Base-by-base conservation (phyloP, 2,113 vertebrate genomes). In the Emydura subglobosa region DNA sequence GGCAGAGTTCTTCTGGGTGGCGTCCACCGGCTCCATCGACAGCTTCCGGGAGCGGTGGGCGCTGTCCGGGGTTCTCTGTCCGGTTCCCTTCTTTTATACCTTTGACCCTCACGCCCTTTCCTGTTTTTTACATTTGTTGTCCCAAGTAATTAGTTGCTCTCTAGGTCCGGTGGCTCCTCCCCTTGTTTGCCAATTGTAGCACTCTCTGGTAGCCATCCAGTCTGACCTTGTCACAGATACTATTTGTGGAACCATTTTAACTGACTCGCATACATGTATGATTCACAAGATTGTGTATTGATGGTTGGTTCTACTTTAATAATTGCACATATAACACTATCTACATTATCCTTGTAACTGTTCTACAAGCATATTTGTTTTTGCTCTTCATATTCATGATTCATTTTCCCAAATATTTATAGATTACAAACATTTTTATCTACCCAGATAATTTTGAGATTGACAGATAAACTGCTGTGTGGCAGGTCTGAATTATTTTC, bases 391-490 rank as follows among this genome's bases (percentile, higher is more conserved):
- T 51, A 61, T 68, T 57, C 68, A 59, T 61, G 31, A 21, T 21
- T 51, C 78, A 83, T 39, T 44, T 82, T 57, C 25, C 80, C 95
- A 27, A 0, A 21, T 93, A 78, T 50, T 93, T 92, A 85, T 95
- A 84, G 94, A 83, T 1, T 3, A 47, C 53, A 74, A 88, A 78
- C 61, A 76, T 91, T 95, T 92, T 82, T 96, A 53, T 54, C 90
- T 55, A 82, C 82, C 65, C 65, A 11, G 88, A 55, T 51, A 93
- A 94, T 91, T 10, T 39, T 82, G 78, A 79, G 57, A 79, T n/a
- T 95, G 90, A 90, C 19, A 86, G 42, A 54, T 61, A 95, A 96
- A 94, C 50, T 88, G 87, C 81, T 6, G 27, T 88, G 76, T 79
- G 79, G 92, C 89, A 91, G 91, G 82, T 82, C 49, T 80, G 80